Evolutionary conservation across 2,888 invertebrate genomes (phyloP).

Genomic region (Mongoloraphidia duomilia): DNA sequence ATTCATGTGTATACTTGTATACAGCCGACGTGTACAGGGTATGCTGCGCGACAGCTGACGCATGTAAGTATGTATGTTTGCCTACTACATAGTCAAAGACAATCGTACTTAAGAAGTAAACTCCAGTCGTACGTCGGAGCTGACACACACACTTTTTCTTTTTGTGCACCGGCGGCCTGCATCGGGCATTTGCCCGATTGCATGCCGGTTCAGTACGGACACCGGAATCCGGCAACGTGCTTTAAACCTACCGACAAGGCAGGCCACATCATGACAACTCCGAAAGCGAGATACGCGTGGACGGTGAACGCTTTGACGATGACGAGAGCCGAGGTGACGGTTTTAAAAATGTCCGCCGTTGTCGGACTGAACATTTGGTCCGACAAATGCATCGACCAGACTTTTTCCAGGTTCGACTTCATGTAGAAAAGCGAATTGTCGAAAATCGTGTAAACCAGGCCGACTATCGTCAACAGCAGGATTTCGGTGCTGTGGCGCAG

Average conservation of each 20-base stretch:
- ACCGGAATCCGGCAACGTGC: too few relatives aligned
- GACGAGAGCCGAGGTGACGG: slow-evolving; percentile 36
- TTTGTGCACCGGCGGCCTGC: too few relatives aligned
- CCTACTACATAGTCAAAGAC: too few relatives aligned
- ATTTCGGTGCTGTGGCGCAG: slow-evolving; percentile 36
- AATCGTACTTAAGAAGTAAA: too few relatives aligned
- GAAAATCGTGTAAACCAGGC: slow-evolving; percentile 35
- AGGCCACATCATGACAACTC: slow-evolving; percentile 41
- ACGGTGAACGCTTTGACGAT: slow-evolving; percentile 39
- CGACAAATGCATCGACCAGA: slow-evolving; percentile 39
- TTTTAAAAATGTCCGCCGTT: slow-evolving; percentile 33
- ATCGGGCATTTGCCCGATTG: too few relatives aligned
- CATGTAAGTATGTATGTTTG: too few relatives aligned
- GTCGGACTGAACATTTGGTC: slow-evolving; percentile 27
- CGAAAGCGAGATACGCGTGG: slow-evolving; percentile 38
- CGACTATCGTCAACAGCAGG: slow-evolving; percentile 36
- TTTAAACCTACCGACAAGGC: slow-evolving; percentile 14
- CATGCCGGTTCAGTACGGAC: too few relatives aligned
- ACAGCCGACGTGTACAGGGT: too few relatives aligned
- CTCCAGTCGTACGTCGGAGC: too few relatives aligned
- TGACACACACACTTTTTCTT: too few relatives aligned
- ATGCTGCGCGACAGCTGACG: too few relatives aligned
- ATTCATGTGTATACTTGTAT: too few relatives aligned
- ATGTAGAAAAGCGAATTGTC: slow-evolving; percentile 40
- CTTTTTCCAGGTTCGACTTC: slow-evolving; percentile 38